A percentile compares a stretch with the other conserved stretches of the same genome.
Conservation (phyloP, 2,113 vertebrate genomes). For the Salvelinus alpinus region DNA sequence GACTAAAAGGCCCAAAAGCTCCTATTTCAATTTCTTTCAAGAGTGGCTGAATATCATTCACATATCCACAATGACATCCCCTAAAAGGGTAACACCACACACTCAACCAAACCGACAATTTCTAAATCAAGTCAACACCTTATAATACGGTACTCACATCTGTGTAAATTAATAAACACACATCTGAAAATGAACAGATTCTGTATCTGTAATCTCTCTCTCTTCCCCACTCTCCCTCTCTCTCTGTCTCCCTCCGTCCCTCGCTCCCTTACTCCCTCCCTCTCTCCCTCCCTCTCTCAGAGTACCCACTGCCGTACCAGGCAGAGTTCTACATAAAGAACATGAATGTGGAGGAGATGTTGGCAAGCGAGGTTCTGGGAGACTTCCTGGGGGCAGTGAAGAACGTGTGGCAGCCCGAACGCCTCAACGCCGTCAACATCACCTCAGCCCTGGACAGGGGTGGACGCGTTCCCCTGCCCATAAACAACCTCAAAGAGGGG, state of each 20-base stretch:
- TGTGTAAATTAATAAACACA: conserved; percentile 12
- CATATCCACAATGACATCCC: too few species aligned
- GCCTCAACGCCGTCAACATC: conserved; percentile 96
- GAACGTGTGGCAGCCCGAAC: conserved; percentile 96
- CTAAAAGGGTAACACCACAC: too few species aligned
- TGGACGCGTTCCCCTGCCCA: conserved; percentile 92
- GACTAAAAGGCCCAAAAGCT: too few species aligned
- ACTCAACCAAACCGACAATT: too few species aligned
- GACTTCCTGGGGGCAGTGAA: conserved; percentile 97
- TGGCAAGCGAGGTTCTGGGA: conserved; percentile 95
- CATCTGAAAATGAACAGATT: conserved; percentile 40
- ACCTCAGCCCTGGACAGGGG: conserved; percentile 95
- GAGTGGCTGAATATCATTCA: too few species aligned
- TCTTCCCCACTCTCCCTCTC: conserved; percentile 1
- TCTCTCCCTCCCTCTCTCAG: conserved; percentile 61
- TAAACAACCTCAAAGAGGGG: conserved; percentile 98
- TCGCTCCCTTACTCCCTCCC: background rate
- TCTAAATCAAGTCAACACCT: too few species aligned
- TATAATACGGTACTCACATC: background rate
- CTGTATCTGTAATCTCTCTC: too few species aligned
- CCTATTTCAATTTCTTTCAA: too few species aligned
- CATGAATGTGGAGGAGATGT: conserved; percentile 99
- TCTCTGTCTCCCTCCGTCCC: background rate
- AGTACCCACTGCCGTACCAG: conserved; percentile 92
- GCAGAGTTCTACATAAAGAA: conserved; percentile 98